phyloP scores from a whole-genome alignment of 2,113 vertebrate genomes.

The Sinocyclocheilus maitianheensis region DNA sequence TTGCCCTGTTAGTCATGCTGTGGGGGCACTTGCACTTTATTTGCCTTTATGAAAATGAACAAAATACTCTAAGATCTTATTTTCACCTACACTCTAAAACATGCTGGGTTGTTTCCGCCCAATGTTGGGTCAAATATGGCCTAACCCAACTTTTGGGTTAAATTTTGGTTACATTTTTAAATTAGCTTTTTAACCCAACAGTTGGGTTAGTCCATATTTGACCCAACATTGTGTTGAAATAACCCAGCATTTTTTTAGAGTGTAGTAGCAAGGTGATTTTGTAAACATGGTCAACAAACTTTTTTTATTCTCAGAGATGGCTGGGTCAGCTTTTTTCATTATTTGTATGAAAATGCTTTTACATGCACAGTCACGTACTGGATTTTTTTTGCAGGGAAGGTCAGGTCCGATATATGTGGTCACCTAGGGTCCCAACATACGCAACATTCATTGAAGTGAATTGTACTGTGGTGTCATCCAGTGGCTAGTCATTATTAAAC shows the following conservation, averaged over 20 bases:
- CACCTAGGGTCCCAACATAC: neutral
- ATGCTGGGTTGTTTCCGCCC: no score
- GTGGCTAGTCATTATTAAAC: slow-evolving; percentile 25
- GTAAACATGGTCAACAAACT: neutral
- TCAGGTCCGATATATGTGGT: neutral
- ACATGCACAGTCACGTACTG: neutral
- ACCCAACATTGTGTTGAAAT: no score
- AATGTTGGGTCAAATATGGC: no score
- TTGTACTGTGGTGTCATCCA: slow-evolving; percentile 5
- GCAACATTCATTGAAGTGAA: neutral
- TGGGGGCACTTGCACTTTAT: slow-evolving; percentile 58
- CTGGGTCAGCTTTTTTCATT: neutral
- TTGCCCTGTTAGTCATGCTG: slow-evolving; percentile 66
- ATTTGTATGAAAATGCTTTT: neutral
- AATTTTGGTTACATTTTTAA: no score
- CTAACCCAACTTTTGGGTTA: no score
- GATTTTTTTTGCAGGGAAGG: neutral
- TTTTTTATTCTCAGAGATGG: neutral
- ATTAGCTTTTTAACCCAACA: no score
- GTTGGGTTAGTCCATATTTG: no score
- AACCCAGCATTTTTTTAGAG: no score
- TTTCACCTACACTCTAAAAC: neutral
- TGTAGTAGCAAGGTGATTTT: neutral
- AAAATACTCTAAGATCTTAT: neutral
- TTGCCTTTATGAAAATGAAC: neutral